Evolutionary conservation across 37 sponge, comb jelly and placozoan genomes (phyloP).

Genomic region (Cladorhizidae sp.): DNA sequence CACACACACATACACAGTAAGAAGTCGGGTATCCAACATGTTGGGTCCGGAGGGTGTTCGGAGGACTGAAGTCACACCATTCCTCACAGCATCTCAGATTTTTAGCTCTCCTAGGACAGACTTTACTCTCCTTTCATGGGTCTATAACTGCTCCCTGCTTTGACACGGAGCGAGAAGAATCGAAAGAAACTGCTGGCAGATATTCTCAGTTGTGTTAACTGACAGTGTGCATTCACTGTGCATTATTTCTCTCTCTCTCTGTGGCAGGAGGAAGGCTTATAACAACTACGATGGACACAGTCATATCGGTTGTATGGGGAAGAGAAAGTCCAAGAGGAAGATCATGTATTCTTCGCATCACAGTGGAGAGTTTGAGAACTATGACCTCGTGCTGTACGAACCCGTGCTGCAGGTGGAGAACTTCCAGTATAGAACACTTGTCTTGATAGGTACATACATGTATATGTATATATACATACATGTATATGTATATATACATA

Average conservation of each 20-base stretch:
- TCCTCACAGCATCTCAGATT: too few relatives aligned
- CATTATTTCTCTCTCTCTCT: not conserved
- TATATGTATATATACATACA: not conserved
- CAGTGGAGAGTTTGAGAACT: conserved; percentile 79
- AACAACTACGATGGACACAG: conserved; percentile 8
- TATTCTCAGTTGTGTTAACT: too few relatives aligned
- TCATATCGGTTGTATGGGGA: conserved; percentile 63
- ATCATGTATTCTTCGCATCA: conserved; percentile 81
- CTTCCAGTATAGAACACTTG: conserved; percentile 69
- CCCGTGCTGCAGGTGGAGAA: conserved; percentile 68
- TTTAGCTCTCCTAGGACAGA: not conserved
- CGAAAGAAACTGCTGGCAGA: too few relatives aligned
- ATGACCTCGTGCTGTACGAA: conserved; percentile 84
- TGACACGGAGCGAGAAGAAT: too few relatives aligned
- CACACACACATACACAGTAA: too few relatives aligned
- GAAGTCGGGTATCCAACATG: too few relatives aligned
- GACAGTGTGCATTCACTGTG: not conserved
- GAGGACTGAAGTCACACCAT: too few relatives aligned
- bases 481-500: too few relatives aligned
- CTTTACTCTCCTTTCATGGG: not conserved
- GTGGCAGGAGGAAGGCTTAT: conserved; percentile 31
- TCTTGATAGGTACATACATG: conserved; percentile 68
- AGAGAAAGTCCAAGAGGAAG: conserved; percentile 65
- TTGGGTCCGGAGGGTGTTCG: too few relatives aligned
- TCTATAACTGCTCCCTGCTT: not conserved